Percentiles rank a stretch among this genome's conserved stretches.
Evolutionary conservation across 2,113 vertebrate species (phyloP).

Genomic region (Toxotes chatareus): DNA sequence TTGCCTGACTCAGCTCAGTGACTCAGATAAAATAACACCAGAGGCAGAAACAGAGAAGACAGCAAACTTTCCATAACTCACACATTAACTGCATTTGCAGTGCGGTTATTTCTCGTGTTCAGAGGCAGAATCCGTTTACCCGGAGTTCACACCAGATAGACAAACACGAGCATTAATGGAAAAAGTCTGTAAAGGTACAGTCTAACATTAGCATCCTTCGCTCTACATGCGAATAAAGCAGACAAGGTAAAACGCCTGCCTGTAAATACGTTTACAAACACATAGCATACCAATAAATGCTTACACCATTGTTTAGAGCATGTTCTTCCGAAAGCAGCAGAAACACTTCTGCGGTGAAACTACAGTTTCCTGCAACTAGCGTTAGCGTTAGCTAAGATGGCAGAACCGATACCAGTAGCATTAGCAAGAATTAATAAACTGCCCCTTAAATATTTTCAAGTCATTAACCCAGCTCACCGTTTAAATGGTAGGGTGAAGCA

Average conservation of each 20-base stretch:
- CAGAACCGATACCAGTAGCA: background rate
- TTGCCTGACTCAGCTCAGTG: background rate
- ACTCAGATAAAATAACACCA: background rate
- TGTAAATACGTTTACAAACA: background rate
- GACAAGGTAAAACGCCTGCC: too few species aligned
- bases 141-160: too few species aligned
- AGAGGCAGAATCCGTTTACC: too few species aligned
- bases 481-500: rapidly evolving
- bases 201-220: background rate
- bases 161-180: too few species aligned
- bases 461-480: rapidly evolving
- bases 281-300: background rate
- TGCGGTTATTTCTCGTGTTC: background rate
- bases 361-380: background rate
- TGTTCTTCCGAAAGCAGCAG: background rate
- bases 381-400: constrained; percentile 24
- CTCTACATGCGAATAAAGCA: too few species aligned
- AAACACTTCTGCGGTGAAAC: background rate
- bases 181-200: background rate
- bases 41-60: background rate
- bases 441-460: rapidly evolving
- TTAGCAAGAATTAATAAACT: background rate
- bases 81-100: background rate
- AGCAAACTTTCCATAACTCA: background rate
- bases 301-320: rapidly evolving